Evolutionary conservation across 2,888 invertebrate species (phyloP), one percentile per base, ranked within the genome.

Genomic region (Drosophila aldrichi): DNA sequence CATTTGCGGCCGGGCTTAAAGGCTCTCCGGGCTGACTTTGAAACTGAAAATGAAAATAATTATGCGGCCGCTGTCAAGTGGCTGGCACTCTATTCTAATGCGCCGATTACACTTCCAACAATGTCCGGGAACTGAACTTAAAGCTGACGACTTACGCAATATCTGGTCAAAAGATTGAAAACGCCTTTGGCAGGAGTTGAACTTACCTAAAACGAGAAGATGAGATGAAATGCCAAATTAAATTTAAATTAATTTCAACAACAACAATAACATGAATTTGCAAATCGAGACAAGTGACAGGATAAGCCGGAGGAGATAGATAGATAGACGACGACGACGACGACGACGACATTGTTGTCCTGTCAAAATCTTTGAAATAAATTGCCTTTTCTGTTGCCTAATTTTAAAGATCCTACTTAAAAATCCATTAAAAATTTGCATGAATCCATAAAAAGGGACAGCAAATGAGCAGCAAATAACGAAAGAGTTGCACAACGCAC

Each of bases 341-440:
- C n/a, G n/a, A n/a, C n/a, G n/a, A 20, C 46, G 34, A 64, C 57
- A 46, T 59, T 74, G 68, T 63, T 67, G 54, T 61, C 52, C 56
- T 73, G 80, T 70, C 74, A 74, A 70, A 88, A 74, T 82, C 83
- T 74, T 82, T 64, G 66, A 74, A 89, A 87, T 78, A 88, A 88
- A 89, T 89, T 88, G 81, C 70, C 75, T 74, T 88, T 88, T 68
- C 75, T 77, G 29, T 89, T 73, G 71, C 77, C 77, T 75, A 81
- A 88, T 88, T 90, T 88, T 87, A 77, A 84, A 83, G 80, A 81
- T 76, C 90, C 89, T 89, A 85, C 90, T 89, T 89, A 89, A 89
- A 89, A 89, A 85, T 89, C 91, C 89, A 91, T 89, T 89, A 91
- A 85, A 88, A 90, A 91, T 91, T 89, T 85, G 77, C 90, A 90